Conservation (phyloP, 2,888 invertebrate genomes). For the Microchrysa polita region DNA sequence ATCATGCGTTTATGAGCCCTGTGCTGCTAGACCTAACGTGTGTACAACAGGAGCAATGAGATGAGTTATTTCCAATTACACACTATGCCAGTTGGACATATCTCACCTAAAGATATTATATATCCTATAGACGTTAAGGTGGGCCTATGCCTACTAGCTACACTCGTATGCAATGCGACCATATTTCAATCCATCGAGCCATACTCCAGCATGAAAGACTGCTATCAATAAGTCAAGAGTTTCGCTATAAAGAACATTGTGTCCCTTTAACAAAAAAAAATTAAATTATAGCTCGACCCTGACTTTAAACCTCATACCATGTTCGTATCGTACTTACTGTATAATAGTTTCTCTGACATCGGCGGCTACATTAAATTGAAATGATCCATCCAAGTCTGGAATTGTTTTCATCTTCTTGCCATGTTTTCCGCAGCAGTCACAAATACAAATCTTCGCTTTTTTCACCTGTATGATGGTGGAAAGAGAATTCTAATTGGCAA, state of each 20-base stretch:
- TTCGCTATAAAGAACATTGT: not conserved
- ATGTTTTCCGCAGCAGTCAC: slow-evolving; percentile 6
- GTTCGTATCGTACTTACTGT: not conserved
- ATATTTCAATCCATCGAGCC: not conserved
- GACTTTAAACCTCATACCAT: slow-evolving; percentile 12
- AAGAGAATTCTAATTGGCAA: slow-evolving; percentile 37
- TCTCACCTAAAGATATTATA: slow-evolving; percentile 8
- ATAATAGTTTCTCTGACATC: slow-evolving; percentile 11
- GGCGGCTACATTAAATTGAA: slow-evolving; percentile 21
- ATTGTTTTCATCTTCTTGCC: not conserved
- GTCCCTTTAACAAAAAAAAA: slow-evolving; percentile 16
- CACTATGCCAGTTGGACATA: slow-evolving; percentile 29
- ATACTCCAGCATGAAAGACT: too few relatives aligned
- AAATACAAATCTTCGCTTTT: slow-evolving; percentile 22
- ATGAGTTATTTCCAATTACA: slow-evolving; percentile 22
- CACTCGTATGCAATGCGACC: not conserved
- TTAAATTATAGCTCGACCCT: slow-evolving; percentile 15
- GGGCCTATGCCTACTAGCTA: not conserved
- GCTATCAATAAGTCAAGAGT: too few relatives aligned
- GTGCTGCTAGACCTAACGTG: not conserved
- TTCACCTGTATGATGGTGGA: not conserved
- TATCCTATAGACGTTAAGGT: not conserved
- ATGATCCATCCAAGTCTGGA: not conserved
- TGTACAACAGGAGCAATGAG: slow-evolving; percentile 11
- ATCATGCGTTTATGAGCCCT: slow-evolving; percentile 15